phyloP scores from a whole-genome alignment of 2,888 invertebrate species.

The Amorpha juglandis region DNA sequence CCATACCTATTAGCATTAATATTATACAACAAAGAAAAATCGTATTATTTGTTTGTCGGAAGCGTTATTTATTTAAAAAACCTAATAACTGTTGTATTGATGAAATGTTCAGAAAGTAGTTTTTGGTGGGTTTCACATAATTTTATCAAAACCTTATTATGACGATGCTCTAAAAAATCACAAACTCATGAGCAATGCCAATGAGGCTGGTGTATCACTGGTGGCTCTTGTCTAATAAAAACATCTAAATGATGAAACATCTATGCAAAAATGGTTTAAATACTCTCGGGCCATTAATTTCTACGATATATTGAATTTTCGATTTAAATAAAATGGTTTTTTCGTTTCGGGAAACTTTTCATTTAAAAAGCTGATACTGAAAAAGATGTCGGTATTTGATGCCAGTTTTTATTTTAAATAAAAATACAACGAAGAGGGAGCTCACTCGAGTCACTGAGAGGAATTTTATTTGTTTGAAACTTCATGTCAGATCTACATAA shows the following conservation, averaged over 20 bases:
- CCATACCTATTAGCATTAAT: conserved; percentile 39
- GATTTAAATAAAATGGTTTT: conserved; percentile 6
- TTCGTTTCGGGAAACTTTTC: not conserved
- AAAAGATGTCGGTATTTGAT: conserved; percentile 11
- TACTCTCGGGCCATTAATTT: conserved; percentile 13
- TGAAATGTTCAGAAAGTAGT: not conserved
- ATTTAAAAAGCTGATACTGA: not conserved
- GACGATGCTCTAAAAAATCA: too few relatives aligned
- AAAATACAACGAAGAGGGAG: not conserved
- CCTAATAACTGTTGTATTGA: not conserved
- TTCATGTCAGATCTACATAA: conserved; percentile 39
- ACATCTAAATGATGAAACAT: too few relatives aligned
- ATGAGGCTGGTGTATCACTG: too few relatives aligned
- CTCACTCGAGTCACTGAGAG: not conserved
- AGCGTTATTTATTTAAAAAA: not conserved
- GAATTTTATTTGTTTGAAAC: conserved; percentile 26
- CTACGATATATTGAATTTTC: not conserved
- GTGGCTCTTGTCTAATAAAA: too few relatives aligned
- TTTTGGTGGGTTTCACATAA: too few relatives aligned
- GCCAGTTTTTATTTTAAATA: not conserved
- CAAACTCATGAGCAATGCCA: too few relatives aligned
- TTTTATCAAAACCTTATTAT: too few relatives aligned
- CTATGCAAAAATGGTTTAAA: too few relatives aligned
- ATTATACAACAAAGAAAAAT: not conserved
- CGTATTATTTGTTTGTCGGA: not conserved